These are phyloP conservation scores for Anoplopoma fimbria DNA, from an alignment of 2,113 vertebrate genomes.

Conservation along the genomic window DNA sequence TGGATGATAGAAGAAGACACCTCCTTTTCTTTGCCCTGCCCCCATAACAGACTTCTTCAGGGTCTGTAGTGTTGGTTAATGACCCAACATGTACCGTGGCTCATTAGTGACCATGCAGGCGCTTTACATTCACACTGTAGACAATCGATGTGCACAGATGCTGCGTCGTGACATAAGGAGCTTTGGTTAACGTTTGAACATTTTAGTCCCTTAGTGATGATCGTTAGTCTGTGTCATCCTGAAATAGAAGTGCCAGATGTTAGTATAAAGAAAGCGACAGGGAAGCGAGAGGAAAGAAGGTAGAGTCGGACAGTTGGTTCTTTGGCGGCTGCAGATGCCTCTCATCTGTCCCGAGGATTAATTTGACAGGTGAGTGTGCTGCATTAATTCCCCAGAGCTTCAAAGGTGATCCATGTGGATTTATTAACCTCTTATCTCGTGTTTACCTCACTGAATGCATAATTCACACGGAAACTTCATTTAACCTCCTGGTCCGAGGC, in stretches of 20 bases:
- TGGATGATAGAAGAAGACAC: conserved; percentile 32
- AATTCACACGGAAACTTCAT: conserved; percentile 56
- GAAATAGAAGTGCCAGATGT: conserved; percentile 63
- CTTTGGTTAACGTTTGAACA: conserved; percentile 59
- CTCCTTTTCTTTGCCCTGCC: conserved; percentile 35
- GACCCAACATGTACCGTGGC: conserved; percentile 52
- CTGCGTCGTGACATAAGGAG: conserved; percentile 17
- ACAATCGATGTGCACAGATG: conserved; percentile 55
- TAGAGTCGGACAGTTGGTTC: conserved; percentile 36
- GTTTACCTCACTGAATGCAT: conserved; percentile 64
- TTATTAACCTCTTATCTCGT: conserved; percentile 62
- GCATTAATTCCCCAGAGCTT: conserved; percentile 45
- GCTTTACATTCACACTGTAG: conserved; percentile 43
- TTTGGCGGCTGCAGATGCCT: conserved; percentile 55
- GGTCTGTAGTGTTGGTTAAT: conserved; percentile 47
- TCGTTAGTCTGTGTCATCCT: conserved; percentile 39
- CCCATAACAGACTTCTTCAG: conserved; percentile 47
- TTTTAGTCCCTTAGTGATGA: conserved; percentile 33
- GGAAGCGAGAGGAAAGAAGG: conserved; percentile 19
- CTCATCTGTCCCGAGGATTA: conserved; percentile 55
- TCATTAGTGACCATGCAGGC: conserved; percentile 45
- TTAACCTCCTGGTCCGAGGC: conserved; percentile 37
- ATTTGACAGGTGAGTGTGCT: conserved; percentile 64
- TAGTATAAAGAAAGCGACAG: conserved; percentile 36
- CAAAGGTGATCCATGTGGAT: conserved; percentile 63